phyloP scores from a whole-genome alignment of 2,113 vertebrate species.

The Sylvia atricapilla region DNA sequence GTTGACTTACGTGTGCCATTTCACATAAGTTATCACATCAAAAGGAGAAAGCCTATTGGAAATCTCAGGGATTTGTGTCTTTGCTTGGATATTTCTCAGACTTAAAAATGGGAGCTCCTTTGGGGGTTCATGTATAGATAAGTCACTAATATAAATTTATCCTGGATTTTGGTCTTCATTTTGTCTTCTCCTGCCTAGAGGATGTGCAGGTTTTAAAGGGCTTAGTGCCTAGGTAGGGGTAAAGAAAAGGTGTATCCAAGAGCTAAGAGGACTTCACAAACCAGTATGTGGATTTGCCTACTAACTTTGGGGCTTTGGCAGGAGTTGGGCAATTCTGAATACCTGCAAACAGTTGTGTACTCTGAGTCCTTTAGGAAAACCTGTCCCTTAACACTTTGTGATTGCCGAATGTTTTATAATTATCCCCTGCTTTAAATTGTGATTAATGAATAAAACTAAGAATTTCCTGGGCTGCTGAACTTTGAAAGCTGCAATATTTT shows the following conservation, averaged over 20 bases:
- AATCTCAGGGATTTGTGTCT: background rate
- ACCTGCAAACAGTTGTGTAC: background rate
- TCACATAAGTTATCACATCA: background rate
- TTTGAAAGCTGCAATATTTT: background rate
- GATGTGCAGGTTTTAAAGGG: background rate
- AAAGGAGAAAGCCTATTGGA: background rate
- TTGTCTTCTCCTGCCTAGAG: background rate
- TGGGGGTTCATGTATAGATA: background rate
- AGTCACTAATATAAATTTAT: background rate
- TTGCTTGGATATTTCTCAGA: background rate
- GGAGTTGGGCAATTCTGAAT: background rate
- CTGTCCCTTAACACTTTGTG: background rate
- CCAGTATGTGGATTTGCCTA: background rate
- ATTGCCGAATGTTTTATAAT: background rate
- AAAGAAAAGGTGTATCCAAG: background rate
- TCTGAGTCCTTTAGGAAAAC: background rate
- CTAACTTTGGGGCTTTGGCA: background rate
- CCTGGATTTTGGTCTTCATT: background rate
- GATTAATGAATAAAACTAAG: background rate
- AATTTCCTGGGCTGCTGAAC: background rate
- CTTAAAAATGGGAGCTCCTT: background rate
- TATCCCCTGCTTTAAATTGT: background rate
- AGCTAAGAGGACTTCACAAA: background rate
- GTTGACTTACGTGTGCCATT: background rate
- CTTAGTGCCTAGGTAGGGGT: background rate